Base-by-base conservation (phyloP, 2,888 invertebrate species). In the Masnerella sp. region DNA sequence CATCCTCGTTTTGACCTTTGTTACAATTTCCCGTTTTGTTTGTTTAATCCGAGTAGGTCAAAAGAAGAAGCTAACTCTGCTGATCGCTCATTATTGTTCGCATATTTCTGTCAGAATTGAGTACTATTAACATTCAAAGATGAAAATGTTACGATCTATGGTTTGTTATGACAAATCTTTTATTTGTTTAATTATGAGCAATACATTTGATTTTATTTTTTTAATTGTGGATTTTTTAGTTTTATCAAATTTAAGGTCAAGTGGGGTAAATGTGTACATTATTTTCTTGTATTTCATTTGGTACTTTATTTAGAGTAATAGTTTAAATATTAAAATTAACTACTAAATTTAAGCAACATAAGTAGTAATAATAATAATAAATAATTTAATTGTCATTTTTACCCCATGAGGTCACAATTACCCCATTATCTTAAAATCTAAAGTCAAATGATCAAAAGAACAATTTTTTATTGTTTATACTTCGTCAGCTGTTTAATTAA, bases 1-100 rank as follows among this genome's bases (percentile, higher is more conserved):
- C 2, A 45, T 17, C 18, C 54, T 18, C 38, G 38, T 25, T 54
- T 45, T 47, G 54, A 65, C 54, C 65, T 65, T 65, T 54, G 65
- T 64, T 54, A 45, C 34, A 47, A 32, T 30, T 62, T 40, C 20
- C 15, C 45, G 36, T 45, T n/a, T 12, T 59, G 32, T 42, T 56
- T 59, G 59, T 28, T 59, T 45, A 34, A 34, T 49, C 18, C 30
- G 11, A 59, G 38, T 38, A 47, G 36, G 18, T 28, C 8, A 14
- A 59, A 59, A 36, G n/a, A 12, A 42, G 30, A 7, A 34, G n/a
- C 32, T n/a, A 7, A 34, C 17, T 58, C 20, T 20, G 38, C 12
- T n/a, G 9, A 59, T 47, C 22, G n/a, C 17, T 43, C 9, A 56
- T 58, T 58, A 45, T 32, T 22, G 36, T 54, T 54, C 3, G 11